Base-by-base conservation (phyloP, 1,140 invertebrate species). In the Camponotus pennsylvanicus region DNA sequence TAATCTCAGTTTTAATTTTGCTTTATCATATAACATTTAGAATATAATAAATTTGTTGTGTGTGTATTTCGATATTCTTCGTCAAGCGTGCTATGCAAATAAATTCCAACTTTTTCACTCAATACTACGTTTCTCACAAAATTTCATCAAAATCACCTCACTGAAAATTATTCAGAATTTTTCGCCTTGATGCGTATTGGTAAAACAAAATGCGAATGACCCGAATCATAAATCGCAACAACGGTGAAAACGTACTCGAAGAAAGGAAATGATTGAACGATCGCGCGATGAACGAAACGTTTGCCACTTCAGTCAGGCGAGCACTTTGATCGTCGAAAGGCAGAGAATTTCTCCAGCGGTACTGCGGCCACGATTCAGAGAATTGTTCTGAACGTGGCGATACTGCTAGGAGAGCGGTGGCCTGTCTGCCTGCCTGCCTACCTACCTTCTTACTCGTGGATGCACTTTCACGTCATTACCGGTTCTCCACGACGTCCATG, bases 391-490 rank as follows among this genome's bases (percentile, higher is more conserved):
- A 61, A 85, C 77, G 64, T 73, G 61, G 77, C n/a, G 55, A 90
- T 45, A 90, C 76, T 66, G 86, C 69, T 42, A 57, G 61, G 75
- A 83, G 80, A 85, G 85, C 76, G 80, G 88, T 49, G 82, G 45
- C 40, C 27, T 37, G 37, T 37, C 49, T 66, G 75, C 57, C 15
- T 79, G 77, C 45, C 34, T 66, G 32, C 34, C 45, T 67, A 52
- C n/a, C 73, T 49, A 75, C 57, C 85, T 77, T n/a, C 86, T 88
- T 66, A 67, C 89, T 90, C 78, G 88, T 92, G 85, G 88, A 93
- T 94, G 92, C 93, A 94, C 93, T 94, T 94, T 94, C 93, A 94
- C 93, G 91, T 93, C 85, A 90, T 90, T 92, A 91, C 85, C 89
- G 89, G 86, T 91, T 93, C 82, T 90, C 86, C 83, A 69, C 49